Percentiles rank a stretch among this genome's conserved stretches.
These are phyloP conservation scores for Silurus meridionalis DNA, from an alignment of 2,113 vertebrate genomes.

Conservation along the genomic window DNA sequence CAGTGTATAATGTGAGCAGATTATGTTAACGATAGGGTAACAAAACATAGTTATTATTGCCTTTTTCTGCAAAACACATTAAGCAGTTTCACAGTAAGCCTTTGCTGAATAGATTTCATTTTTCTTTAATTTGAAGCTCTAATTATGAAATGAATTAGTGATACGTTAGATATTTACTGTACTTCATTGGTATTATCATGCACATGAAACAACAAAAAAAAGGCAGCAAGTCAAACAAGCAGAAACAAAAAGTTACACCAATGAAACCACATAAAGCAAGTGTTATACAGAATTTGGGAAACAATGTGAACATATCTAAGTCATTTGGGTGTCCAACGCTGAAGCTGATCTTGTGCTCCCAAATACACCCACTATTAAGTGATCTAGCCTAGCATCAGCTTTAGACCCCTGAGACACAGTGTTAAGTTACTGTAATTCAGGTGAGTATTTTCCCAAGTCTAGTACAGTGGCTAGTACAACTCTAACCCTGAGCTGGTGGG, in stretches of 20 bases:
- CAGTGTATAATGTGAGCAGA: slow-evolving; percentile 5
- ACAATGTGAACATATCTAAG: not conserved
- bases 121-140: not conserved
- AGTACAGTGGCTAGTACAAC: slow-evolving; percentile 19
- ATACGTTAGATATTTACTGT: slow-evolving; percentile 33
- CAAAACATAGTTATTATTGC: not conserved
- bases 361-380: not conserved
- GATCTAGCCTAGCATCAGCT: slow-evolving; percentile 2
- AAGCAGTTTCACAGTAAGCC: not conserved
- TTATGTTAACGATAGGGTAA: not conserved
- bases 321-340: slow-evolving; percentile 39
- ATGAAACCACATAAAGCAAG: slow-evolving; percentile 10
- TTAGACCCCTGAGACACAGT: slow-evolving; percentile 32
- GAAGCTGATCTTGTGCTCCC: slow-evolving; percentile 4
- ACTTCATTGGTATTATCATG: slow-evolving; percentile 21
- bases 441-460: slow-evolving; percentile 25
- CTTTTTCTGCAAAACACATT: not conserved
- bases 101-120: not conserved
- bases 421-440: slow-evolving; percentile 13
- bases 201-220: not conserved
- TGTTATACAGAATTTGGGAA: slow-evolving; percentile 14
- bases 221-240: not conserved
- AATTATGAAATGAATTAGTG: slow-evolving; percentile 21
- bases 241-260: slow-evolving; percentile 14
- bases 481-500: slow-evolving; percentile 55